Base-by-base conservation (phyloP, 1,140 invertebrate species). In the Zaprionus tsacasi region DNA sequence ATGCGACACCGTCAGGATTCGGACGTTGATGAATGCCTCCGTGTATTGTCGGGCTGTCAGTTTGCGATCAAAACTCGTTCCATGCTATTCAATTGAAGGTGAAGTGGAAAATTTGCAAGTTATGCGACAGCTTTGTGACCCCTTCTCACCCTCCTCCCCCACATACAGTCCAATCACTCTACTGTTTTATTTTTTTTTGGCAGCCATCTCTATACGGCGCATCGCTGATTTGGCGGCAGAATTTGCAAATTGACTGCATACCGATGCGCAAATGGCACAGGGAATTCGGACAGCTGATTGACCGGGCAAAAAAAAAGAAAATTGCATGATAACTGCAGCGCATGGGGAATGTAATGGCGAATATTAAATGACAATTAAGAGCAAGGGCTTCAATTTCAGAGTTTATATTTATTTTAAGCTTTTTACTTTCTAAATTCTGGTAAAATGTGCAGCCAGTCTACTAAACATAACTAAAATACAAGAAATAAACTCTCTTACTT, bases 71-170 rank as follows among this genome's bases (percentile, higher is more conserved):
- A 73, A 81, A 76, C 81, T 75, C 72, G 75, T 76, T 82, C 66
- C 52, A 57, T 45, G 70, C 55, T 70, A 69, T 75, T 57, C 59
- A 70, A 85, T 85, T 89, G 74, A 78, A 88, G 78, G 83, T 89
- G 83, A 88, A 78, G 78, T 77, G 85, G 78, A 88, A 89, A 88
- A 88, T 89, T 83, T 83, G 85, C 80, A 83, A 89, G 83, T 83
- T 89, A 78, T 81, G 83, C 70, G 83, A 83, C 80, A 83, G 77
- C 70, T 87, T 82, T 73, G 66, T 79, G 72, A 10, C 40, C n/a
- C n/a, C n/a, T n/a, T n/a, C n/a, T 21, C 17, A 56, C 43, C 50
- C 15, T 25, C 13, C 15, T 4, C 35, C 48, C 15, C n/a, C 27
- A 15, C 6, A n/a, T 12, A n/a, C 8, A 0, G 40, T 38, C 4